These are phyloP conservation scores for Theropithecus gelada DNA, from an alignment of 2,113 vertebrate species.

Conservation along the genomic window DNA sequence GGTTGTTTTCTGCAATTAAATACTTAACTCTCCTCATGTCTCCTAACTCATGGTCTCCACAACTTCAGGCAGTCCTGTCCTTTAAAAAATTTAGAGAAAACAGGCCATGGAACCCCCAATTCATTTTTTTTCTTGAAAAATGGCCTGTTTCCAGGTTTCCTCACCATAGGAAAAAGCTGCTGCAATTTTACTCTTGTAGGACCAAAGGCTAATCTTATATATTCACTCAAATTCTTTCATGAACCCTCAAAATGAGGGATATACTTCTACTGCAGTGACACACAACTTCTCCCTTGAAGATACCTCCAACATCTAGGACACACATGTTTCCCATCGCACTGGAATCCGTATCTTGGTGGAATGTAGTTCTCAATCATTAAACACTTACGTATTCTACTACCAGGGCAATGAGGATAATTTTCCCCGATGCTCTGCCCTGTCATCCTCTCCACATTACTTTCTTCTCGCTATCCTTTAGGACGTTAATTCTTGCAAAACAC, in stretches of 20 bases:
- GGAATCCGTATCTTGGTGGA: background rate
- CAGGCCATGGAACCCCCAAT: background rate
- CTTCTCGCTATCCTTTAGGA: background rate
- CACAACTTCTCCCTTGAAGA: background rate
- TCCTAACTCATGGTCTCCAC: background rate
- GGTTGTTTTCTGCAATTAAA: background rate
- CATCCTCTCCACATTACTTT: background rate
- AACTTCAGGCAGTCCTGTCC: conserved; percentile 8
- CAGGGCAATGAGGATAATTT: background rate
- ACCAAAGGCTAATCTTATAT: background rate
- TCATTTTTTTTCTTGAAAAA: conserved; percentile 27
- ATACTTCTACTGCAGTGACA: background rate
- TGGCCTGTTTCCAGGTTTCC: background rate
- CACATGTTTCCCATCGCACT: background rate
- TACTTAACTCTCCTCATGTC: background rate
- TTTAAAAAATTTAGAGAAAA: background rate
- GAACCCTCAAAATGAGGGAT: background rate
- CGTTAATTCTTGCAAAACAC: background rate
- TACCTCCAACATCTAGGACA: background rate
- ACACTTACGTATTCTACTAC: background rate
- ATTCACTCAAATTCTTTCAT: conserved; percentile 15
- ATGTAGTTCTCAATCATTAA: background rate
- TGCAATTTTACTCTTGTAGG: background rate
- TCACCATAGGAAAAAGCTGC: background rate
- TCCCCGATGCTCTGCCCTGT: background rate